Evolutionary conservation across 2,797 vertebrate species (phyloP), one percentile per base, ranked within the genome.

Genomic region (Channa striata): DNA sequence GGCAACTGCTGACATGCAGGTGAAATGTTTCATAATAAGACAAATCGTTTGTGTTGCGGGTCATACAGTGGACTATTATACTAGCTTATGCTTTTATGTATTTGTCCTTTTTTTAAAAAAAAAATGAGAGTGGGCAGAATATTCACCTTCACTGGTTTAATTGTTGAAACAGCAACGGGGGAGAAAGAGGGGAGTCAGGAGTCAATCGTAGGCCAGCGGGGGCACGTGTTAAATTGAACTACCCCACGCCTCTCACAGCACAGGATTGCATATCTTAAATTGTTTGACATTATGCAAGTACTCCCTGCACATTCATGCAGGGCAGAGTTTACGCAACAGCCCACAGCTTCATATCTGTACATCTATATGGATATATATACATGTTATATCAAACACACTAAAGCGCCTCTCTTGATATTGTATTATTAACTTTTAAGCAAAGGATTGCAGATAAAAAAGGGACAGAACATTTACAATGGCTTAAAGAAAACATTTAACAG

Each of bases 1-100:
- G 87, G 89, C 72, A 92, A 91, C 89, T 59, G 70, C 69, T 83
- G 83, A 77, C 84, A 89, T 44, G 46, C 80, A 86, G 77, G 80
- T 84, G 78, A 89, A 80, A 78, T 81, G 74, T 86, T 88, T 88
- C 67, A 85, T 80, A 72, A 84, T 68, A 75, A 86, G 50, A 81
- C 60, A 64, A 77, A 50, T 82, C 14, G n/a, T 81, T 80, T 81
- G 19, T 76, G 51, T 56, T 58, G 59, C 43, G 59, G 83, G 82
- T 81, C 78, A 82, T 25, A 43, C 72, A 84, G 72, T 59, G 52
- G 68, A 77, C 78, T 58, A 58, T 66, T 60, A 59, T 20, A 57
- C 30, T 14, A 69, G 56, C 49, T 57, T 17, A 62, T 83, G 77
- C 64, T 69, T 79, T 79, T 61, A 72, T 61, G 20, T 57, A 13